These are phyloP conservation scores for Agrochola lychnidis DNA, from an alignment of 2,888 invertebrate genomes.

Conservation along the genomic window DNA sequence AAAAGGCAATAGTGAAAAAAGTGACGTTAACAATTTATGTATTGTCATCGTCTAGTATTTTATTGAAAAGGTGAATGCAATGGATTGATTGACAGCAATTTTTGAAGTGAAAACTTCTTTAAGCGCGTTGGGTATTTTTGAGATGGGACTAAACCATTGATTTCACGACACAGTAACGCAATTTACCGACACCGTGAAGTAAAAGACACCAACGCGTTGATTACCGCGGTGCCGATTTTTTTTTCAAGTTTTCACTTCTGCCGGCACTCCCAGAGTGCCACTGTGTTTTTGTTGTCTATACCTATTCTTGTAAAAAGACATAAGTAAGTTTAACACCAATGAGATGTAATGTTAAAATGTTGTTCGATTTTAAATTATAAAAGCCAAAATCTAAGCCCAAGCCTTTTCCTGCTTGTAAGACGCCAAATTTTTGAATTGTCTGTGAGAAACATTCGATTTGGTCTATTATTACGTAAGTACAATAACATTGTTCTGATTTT, in stretches of 20 bases:
- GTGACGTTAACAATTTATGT: constrained; percentile 4
- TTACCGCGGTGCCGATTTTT: too few species aligned
- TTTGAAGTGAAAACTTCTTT: too few species aligned
- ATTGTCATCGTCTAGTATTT: constrained; percentile 1
- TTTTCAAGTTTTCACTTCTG: too few species aligned
- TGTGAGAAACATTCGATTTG: not conserved
- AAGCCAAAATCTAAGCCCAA: not conserved
- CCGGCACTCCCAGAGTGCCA: too few species aligned
- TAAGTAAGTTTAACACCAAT: not conserved
- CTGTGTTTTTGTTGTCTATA: not conserved
- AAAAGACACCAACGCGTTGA: too few species aligned
- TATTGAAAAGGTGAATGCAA: not conserved
- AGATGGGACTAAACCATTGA: too few species aligned
- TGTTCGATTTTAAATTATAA: not conserved
- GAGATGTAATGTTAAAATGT: not conserved
- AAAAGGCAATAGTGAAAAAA: constrained; percentile 9
- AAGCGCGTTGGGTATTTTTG: too few species aligned
- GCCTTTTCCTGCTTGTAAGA: not conserved
- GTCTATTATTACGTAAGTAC: not conserved
- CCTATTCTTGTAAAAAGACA: not conserved
- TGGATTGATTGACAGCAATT: not conserved
- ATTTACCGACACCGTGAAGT: too few species aligned
- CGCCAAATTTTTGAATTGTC: not conserved
- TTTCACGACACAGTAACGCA: too few species aligned
- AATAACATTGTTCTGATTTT: not conserved